Evolutionary conservation across 2,797 vertebrate genomes (phyloP).

Genomic region (Channa striata): DNA sequence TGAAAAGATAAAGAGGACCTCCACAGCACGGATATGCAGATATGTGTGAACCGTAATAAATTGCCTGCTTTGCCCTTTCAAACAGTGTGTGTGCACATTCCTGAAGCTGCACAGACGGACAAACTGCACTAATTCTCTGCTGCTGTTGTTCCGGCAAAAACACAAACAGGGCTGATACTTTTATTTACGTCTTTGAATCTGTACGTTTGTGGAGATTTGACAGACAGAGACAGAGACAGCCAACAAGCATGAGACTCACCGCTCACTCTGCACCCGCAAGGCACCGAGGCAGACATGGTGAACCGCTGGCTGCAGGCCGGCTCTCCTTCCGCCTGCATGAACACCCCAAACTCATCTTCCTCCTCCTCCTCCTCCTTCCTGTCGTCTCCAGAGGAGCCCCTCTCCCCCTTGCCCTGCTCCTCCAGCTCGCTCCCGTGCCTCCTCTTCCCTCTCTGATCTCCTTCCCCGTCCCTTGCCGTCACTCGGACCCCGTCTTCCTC

Average conservation of each 20-base stretch:
- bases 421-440: constrained; percentile 40
- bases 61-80: constrained; percentile 4
- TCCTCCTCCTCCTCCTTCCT: constrained; percentile 49
- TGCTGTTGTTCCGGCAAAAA: constrained; percentile 7
- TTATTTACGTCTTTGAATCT: neutral
- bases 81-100: constrained; percentile 40
- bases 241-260: constrained; percentile 75
- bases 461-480: neutral
- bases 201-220: constrained; percentile 2
- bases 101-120: constrained; percentile 50
- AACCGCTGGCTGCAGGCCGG: constrained; percentile 69
- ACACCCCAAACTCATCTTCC: constrained; percentile 84
- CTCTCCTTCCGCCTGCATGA: constrained; percentile 83
- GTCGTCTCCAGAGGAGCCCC: constrained; percentile 54
- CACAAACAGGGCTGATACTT: neutral
- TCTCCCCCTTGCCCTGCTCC: constrained; percentile 50
- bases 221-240: constrained; percentile 15
- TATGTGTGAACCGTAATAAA: too few species aligned
- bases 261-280: constrained; percentile 71
- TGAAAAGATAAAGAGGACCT: neutral
- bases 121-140: constrained; percentile 36
- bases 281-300: constrained; percentile 71
- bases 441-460: constrained; percentile 37
- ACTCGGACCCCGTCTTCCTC: constrained; percentile 24
- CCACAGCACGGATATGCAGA: neutral